Base-by-base conservation (phyloP, 1,140 invertebrate genomes). In the Lithobius niger region DNA sequence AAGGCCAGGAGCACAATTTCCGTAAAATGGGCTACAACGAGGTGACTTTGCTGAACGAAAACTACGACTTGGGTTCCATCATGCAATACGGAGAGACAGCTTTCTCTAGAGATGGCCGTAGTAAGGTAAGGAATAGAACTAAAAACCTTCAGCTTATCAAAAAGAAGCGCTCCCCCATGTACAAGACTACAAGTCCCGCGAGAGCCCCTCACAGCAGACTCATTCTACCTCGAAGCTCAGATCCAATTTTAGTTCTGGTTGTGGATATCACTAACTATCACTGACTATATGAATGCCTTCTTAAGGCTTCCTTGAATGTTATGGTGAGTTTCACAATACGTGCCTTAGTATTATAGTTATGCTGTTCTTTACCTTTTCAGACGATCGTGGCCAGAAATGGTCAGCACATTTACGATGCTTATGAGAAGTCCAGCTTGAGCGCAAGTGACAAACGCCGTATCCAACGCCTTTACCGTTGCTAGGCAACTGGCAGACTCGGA, bases 31-130 rank as follows among this genome's bases (percentile, higher is more conserved):
- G 22, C 22, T 22, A 15, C 15, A 10, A 47, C 22, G 19, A 6
- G 6, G 44, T 47, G 13, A 13, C 13, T 10, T 21, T 18, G 13
- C 22, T 47, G 44, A 21, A 21, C 22, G 44, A 47, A 47, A 21
- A 13, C 22, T 47, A 47, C 44, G 44, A 47, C 19, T 15, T 47
- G 13, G 44, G 19, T 15, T 47, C 44, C 19, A 21, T 47, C 19
- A 47, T 47, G 44, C 44, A 47, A 47, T 47, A 47, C 19, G 44
- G 44, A 10, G 44, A 47, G 22, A 13, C 10, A 10, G 44, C 44
- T 18, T 47, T 47, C 22, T 47, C 44, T 21, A 47, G n/a, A 36
- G 31, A 36, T 36, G 31, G 31, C 10, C 10, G 10, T 36, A 10
- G 10, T n/a, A 10, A 10, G 31, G 31, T 36, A 36, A 36, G 31